Base-by-base conservation (phyloP, 2,797 vertebrate species). In the Tangara arthus region DNA sequence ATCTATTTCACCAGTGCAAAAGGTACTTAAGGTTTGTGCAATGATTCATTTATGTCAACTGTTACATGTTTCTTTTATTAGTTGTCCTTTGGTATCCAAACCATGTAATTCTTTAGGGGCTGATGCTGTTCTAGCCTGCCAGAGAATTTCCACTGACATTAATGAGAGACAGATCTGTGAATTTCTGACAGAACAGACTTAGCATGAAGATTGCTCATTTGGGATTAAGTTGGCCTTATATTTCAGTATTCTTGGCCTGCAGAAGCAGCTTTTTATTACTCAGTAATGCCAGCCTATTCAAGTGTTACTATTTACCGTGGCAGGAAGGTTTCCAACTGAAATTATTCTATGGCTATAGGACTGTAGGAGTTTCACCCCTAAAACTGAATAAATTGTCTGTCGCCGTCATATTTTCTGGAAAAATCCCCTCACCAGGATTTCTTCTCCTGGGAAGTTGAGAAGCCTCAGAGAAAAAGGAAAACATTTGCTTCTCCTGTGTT, bases 311-410 rank as follows among this genome's bases (percentile, higher is more conserved):
- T 64, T 41, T 73, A 14, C 20, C 32, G 5, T 21, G 13, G 49
- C 27, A 69, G 17, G 35, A 19, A 4, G 4, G 7, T 20, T 66
- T 47, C 16, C 13, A 39, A 12, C 1, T 13, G 7, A 17, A n/a
- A 53, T 0, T 0, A 34, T 26, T 69, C 8, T 21, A 2, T 20
- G n/a, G 8, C 28, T 68, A 5, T 9, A 24, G 6, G 13, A 23
- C 2, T 61, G 1, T 46, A 57, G 47, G 39, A 39, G 4, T 34
- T 82, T 49, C 26, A 37, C 41, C 61, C 55, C 84, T 61, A 30
- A 76, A 71, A 91, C 8, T 11, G 11, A 77, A n/a, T 56, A n/a
- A 87, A 5, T n/a, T 75, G 23, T 12, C 26, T 64, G 26, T 15
- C 28, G 41, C 12, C 6, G 12, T 14, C 12, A 53, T 21, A 53